Percentiles rank a stretch among this genome's conserved stretches.
These are phyloP conservation scores for Pristionchus exspectatus DNA, from an alignment of 2,888 invertebrate species.

Conservation along the genomic window DNA sequence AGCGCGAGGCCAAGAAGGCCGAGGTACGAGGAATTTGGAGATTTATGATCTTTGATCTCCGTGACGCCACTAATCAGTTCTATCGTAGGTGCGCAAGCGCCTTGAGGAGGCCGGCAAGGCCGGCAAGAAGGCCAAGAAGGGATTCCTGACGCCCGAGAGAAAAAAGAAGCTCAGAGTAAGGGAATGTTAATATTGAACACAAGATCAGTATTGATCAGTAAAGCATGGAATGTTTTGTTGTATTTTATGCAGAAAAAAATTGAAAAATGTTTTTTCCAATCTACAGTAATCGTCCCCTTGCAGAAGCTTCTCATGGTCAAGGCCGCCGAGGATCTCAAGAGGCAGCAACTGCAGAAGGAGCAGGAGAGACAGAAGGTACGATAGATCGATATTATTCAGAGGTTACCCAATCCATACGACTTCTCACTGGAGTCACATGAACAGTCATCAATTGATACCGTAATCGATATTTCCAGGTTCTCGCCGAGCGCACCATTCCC, in stretches of 20 bases:
- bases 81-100: conserved; percentile 89
- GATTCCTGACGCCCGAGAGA: conserved; percentile 99
- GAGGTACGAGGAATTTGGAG: conserved; percentile 82
- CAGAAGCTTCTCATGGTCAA: conserved; percentile 99
- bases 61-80: neutral
- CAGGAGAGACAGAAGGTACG: conserved; percentile 91
- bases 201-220: neutral
- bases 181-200: neutral
- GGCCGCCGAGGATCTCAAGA: conserved; percentile 99
- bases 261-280: neutral
- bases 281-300: conserved; percentile 56
- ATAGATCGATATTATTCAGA: conserved; percentile 78
- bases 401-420: neutral
- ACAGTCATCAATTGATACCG: neutral
- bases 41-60: neutral
- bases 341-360: conserved; percentile 98
- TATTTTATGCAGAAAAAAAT: neutral
- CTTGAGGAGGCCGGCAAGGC: conserved; percentile 96
- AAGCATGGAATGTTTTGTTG: neutral
- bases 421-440: neutral
- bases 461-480: conserved; percentile 81
- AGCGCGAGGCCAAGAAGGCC: conserved; percentile 98
- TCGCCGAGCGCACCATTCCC: conserved; percentile 93
- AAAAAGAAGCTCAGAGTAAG: conserved; percentile 99
- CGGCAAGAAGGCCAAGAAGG: conserved; percentile 97